These are phyloP conservation scores for Siniperca undulata DNA, from an alignment of 2,797 vertebrate genomes.

Conservation along the genomic window DNA sequence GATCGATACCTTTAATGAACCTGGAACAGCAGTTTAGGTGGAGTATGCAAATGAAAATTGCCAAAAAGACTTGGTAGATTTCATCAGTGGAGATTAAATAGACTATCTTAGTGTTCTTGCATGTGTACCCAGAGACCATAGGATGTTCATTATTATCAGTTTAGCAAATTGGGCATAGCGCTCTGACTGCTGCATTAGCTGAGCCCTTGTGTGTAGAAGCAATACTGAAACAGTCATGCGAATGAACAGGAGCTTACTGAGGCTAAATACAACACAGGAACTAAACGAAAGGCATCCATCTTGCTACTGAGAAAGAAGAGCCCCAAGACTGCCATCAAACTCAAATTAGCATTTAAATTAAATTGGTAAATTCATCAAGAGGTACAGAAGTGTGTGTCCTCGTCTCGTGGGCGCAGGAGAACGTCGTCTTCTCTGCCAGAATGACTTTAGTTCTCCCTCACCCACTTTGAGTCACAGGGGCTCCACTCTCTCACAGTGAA, in stretches of 20 bases:
- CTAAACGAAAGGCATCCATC: slow-evolving; percentile 37
- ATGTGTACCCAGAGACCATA: slow-evolving; percentile 25
- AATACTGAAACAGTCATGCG: neutral
- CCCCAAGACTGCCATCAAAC: slow-evolving; percentile 53
- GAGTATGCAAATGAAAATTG: slow-evolving; percentile 18
- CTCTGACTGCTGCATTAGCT: slow-evolving; percentile 17
- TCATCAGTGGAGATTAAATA: slow-evolving; percentile 24
- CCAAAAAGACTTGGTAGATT: slow-evolving; percentile 17
- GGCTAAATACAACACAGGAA: slow-evolving; percentile 10
- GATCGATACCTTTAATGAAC: slow-evolving; percentile 36
- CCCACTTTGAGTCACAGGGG: neutral
- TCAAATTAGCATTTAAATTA: slow-evolving; percentile 73
- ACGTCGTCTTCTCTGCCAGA: slow-evolving; percentile 2
- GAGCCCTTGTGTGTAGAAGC: neutral
- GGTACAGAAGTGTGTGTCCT: slow-evolving; percentile 28
- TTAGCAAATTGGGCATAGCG: slow-evolving; percentile 12
- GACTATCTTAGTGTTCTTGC: neutral
- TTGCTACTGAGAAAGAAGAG: slow-evolving; percentile 29
- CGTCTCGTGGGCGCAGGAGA: slow-evolving; percentile 2
- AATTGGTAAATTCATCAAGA: slow-evolving; percentile 57
- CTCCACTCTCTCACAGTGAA: slow-evolving; percentile 18
- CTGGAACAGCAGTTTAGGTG: slow-evolving; percentile 14
- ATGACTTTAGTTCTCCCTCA: neutral
- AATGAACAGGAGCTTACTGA: slow-evolving; percentile 4
- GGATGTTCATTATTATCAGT: slow-evolving; percentile 40